Base-by-base conservation (phyloP, 2,888 invertebrate genomes). In the Euphydryas editha region DNA sequence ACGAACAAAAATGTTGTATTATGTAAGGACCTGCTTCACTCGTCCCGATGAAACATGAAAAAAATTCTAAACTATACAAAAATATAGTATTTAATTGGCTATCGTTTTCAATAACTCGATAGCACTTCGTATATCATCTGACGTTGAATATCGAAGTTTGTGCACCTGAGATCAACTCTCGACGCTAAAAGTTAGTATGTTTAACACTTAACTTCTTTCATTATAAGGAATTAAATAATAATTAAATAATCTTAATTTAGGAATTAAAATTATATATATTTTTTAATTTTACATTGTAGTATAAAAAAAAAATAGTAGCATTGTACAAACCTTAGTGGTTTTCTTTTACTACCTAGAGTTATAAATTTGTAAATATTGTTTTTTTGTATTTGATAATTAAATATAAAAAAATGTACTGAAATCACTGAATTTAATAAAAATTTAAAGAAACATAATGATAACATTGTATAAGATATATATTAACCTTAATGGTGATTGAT, bases 61-160 rank as follows among this genome's bases (percentile, higher is more conserved):
- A n/a, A n/a, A 47, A 47, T 47, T 18, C 47, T 47, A 11, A 62
- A 49, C 15, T 39, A 49, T 49, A 62, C 17, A 36, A 36, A 54
- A 36, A 54, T 36, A 42, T 39, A 13, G 42, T 54, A 18, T 64
- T 64, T 64, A 44, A 64, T 54, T 20, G 36, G 51, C 30, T 59
- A 59, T 36, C 59, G 51, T 58, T 59, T 64, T 64, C 59, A 63
- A 63, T 63, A 63, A 63, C 63, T 54, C 49, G 51, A 36, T 36
- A 54, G 44, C 51, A 36, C 54, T 17, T 8, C 17, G 30, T 15
- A 36, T 51, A 59, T 59, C 64, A 57, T 54, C 36, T 64, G 39
- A 20, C 42, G 36, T 54, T 44, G 58, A 64, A 64, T 54, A 62
- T 57, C 47, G 39, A 62, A 56, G 59, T 51, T 58, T 44, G 51